A percentile compares a stretch with the other conserved stretches of the same genome.
Evolutionary conservation across 2,113 vertebrate species (phyloP).

Genomic region (Lepidothrix coronata): DNA sequence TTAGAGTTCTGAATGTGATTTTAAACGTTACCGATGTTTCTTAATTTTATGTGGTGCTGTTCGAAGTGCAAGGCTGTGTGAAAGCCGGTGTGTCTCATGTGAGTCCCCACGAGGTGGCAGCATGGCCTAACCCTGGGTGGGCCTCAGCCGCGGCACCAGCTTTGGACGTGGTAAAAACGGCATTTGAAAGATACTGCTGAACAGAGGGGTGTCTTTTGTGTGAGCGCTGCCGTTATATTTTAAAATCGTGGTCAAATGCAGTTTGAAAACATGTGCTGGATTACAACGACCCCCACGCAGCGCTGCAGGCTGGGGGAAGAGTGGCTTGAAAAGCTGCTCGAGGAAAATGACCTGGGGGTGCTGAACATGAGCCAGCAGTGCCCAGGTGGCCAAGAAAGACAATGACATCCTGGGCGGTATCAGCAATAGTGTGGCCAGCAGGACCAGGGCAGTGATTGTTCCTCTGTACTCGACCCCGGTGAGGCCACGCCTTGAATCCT

Average conservation of each 20-base stretch:
- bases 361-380: accelerated
- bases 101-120: slow-evolving; percentile 33
- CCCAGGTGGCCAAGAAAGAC: background rate
- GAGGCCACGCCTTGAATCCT: background rate
- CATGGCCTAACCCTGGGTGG: background rate
- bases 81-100: too few species aligned
- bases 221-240: background rate
- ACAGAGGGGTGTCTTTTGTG: background rate
- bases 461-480: background rate
- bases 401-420: background rate
- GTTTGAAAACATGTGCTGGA: background rate
- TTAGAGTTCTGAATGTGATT: background rate
- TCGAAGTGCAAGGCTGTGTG: too few species aligned
- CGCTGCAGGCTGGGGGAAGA: background rate
- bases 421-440: background rate
- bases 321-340: background rate
- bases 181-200: background rate
- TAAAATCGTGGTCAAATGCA: background rate
- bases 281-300: background rate
- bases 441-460: background rate
- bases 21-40: background rate
- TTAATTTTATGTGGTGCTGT: too few species aligned
- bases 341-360: background rate
- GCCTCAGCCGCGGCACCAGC: accelerated
- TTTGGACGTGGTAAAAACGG: background rate